Conservation (phyloP, 2,113 vertebrate species). For the Hucho hucho region DNA sequence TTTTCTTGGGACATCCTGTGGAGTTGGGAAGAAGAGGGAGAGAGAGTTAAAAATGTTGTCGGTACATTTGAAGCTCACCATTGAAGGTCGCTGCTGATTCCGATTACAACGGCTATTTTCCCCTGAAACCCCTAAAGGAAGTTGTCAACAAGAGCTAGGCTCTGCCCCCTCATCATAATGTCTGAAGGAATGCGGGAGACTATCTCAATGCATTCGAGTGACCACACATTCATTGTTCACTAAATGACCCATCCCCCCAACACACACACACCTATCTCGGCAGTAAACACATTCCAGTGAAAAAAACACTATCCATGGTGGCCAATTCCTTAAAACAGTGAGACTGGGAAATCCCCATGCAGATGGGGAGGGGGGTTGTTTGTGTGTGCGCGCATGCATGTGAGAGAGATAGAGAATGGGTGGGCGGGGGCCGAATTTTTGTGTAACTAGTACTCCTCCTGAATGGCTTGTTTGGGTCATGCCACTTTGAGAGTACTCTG, state of each 20-base stretch:
- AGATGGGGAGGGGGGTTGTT: conserved; percentile 23
- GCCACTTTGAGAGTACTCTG: conserved; percentile 66
- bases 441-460: conserved; percentile 58
- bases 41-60: conserved; percentile 45
- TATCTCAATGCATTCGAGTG: conserved; percentile 57
- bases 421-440: conserved; percentile 52
- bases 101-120: too few relatives aligned
- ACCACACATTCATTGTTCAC: conserved; percentile 42
- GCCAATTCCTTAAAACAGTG: conserved; percentile 19
- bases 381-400: too few relatives aligned
- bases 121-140: not conserved
- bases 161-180: conserved; percentile 63
- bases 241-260: conserved; percentile 25
- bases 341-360: conserved; percentile 19
- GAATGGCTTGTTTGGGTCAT: conserved; percentile 72
- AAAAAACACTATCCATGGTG: conserved; percentile 8
- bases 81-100: too few relatives aligned
- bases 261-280: not conserved
- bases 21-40: conserved; percentile 35
- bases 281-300: conserved; percentile 19
- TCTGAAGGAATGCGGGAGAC: conserved; percentile 54
- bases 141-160: conserved; percentile 58
- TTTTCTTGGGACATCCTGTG: conserved; percentile 84
- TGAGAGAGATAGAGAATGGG: conserved; percentile 36
- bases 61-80: not conserved